Conservation (phyloP, 2,797 vertebrate species). For the Anabacerthia variegaticeps region DNA sequence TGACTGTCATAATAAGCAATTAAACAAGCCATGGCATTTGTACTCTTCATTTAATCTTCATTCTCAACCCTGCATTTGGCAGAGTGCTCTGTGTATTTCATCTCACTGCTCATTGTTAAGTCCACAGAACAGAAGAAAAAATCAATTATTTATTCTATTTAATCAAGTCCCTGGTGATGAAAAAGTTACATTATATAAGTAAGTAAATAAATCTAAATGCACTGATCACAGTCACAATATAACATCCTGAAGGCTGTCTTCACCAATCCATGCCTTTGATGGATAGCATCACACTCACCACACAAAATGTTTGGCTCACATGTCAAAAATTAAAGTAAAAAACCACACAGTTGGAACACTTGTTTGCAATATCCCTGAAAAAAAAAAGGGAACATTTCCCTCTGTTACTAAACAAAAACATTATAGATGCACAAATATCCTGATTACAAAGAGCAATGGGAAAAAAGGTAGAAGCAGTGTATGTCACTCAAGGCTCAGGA, state of each 20-base stretch:
- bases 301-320: neutral
- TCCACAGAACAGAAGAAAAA: neutral
- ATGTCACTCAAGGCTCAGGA: neutral
- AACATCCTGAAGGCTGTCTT: neutral
- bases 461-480: neutral
- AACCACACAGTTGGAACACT: neutral
- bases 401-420: neutral
- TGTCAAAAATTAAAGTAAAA: neutral
- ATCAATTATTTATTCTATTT: neutral
- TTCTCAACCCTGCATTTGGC: neutral
- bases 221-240: neutral
- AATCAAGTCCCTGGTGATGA: neutral
- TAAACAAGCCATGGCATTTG: neutral
- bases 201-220: neutral
- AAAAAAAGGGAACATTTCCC: neutral
- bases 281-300: neutral
- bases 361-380: neutral
- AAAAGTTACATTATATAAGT: neutral
- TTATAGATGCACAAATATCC: neutral
- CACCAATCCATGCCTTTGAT: neutral
- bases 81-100: neutral
- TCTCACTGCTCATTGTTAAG: neutral
- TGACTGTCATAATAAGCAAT: neutral
- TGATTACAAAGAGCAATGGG: neutral
- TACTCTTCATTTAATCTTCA: neutral